Conservation (phyloP, 1,140 invertebrate species). For the Drosophila parabipectinata region DNA sequence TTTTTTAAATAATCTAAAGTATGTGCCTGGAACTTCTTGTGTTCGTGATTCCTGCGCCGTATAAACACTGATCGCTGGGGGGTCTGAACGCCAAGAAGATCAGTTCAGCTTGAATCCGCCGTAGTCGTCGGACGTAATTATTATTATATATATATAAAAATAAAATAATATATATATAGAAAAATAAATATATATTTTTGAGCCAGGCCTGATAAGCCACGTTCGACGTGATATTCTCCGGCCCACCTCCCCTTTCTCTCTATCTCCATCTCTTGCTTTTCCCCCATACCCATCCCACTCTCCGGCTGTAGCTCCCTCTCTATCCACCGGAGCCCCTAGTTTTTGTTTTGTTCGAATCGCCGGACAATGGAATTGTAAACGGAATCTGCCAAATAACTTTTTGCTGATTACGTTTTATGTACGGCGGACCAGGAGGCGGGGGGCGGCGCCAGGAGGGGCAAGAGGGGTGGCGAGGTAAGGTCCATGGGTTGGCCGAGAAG, state of each 20-base stretch:
- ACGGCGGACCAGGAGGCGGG: not conserved
- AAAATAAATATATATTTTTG: slow-evolving; percentile 9
- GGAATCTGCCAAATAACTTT: slow-evolving; percentile 27
- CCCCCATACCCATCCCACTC: not conserved
- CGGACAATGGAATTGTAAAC: slow-evolving; percentile 35
- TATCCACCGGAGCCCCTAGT: not conserved
- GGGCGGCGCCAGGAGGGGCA: not conserved
- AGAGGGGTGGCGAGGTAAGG: not conserved
- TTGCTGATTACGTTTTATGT: slow-evolving; percentile 2
- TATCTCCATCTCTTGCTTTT: not conserved
- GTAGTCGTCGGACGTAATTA: not conserved
- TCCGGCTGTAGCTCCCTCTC: not conserved
- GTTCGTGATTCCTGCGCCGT: slow-evolving; percentile 5
- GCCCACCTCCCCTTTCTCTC: not conserved
- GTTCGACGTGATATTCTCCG: not conserved
- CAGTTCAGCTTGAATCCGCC: not conserved
- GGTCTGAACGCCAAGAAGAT: slow-evolving; percentile 23
- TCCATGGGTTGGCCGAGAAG: slow-evolving; percentile 21
- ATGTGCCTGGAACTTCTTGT: not conserved
- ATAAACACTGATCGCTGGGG: slow-evolving; percentile 34
- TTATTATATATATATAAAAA: not conserved
- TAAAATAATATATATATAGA: not conserved
- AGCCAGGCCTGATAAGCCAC: slow-evolving; percentile 24
- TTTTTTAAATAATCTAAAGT: too few relatives aligned
- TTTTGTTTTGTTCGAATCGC: not conserved